phyloP scores from a whole-genome alignment of 2,113 vertebrate species.

The Sturnira hondurensis region DNA sequence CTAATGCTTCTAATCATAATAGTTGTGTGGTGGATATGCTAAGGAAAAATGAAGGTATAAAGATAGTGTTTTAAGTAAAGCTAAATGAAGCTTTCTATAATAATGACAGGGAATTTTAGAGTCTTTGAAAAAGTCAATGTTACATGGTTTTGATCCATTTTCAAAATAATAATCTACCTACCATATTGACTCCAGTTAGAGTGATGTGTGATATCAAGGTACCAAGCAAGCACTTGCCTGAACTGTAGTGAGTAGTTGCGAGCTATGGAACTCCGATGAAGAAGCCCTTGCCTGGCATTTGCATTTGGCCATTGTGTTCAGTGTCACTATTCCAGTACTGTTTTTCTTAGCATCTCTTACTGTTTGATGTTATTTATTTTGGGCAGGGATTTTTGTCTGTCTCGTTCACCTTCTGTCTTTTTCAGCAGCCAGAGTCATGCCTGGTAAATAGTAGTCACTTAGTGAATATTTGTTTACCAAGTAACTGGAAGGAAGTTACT shows the following conservation, averaged over 20 bases:
- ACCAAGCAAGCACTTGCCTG: background rate
- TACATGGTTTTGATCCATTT: background rate
- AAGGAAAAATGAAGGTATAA: conserved; percentile 73
- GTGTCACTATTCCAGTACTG: background rate
- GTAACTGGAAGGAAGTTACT: background rate
- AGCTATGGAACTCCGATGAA: background rate
- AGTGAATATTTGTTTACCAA: conserved; percentile 14
- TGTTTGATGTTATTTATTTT: background rate
- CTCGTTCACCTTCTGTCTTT: background rate
- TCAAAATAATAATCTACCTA: background rate
- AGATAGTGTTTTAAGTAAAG: background rate
- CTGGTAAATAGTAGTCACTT: conserved; percentile 1
- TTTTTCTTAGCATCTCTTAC: background rate
- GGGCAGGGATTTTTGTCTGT: background rate
- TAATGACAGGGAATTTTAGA: background rate
- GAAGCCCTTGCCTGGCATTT: background rate
- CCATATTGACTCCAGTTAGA: background rate
- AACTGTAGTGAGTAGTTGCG: background rate
- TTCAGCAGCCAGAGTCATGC: background rate
- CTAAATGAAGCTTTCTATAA: background rate
- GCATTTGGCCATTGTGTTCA: background rate
- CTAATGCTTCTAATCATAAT: conserved; percentile 70
- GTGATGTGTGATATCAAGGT: background rate
- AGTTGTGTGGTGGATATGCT: conserved; percentile 59
- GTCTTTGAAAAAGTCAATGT: conserved; percentile 9